These are phyloP conservation scores for Lepidocyrtoides sp. DNA, from an alignment of 2,888 invertebrate species.

Conservation along the genomic window DNA sequence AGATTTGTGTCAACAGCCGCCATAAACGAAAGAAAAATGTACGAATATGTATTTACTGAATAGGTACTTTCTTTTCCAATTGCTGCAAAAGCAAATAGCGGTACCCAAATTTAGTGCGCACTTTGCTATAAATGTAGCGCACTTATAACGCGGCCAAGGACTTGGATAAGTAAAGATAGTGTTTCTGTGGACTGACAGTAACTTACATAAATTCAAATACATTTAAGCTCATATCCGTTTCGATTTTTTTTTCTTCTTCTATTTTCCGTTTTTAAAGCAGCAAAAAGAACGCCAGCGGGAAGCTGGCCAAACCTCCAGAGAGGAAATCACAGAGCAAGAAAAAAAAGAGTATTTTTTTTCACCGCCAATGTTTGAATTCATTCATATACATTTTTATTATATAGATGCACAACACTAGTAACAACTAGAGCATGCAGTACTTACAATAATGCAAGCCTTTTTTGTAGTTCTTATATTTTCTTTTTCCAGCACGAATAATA, in stretches of 20 bases:
- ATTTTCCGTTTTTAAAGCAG: slow-evolving; percentile 16
- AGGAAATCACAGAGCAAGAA: slow-evolving; percentile 53
- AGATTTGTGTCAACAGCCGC: slow-evolving; percentile 51
- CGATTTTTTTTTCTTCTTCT: slow-evolving; percentile 51
- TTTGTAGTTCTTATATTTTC: background rate
- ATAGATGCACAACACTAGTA: background rate
- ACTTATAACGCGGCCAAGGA: background rate
- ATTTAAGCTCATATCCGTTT: slow-evolving; percentile 71
- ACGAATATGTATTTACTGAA: background rate
- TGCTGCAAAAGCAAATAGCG: too few species aligned
- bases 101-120: background rate
- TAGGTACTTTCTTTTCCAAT: background rate
- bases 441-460: background rate
- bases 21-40: slow-evolving; percentile 29
- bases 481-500: slow-evolving; percentile 23
- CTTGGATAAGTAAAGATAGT: background rate
- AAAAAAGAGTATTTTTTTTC: too few species aligned
- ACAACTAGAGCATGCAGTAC: slow-evolving; percentile 15
- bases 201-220: slow-evolving; percentile 55
- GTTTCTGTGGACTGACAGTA: background rate
- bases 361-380: too few species aligned
- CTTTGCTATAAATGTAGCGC: background rate
- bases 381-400: background rate
- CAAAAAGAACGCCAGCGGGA: slow-evolving; percentile 48
- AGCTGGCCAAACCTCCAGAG: slow-evolving; percentile 41